Conservation (phyloP, 2,888 invertebrate genomes). For the Leptinotarsa haldemani region DNA sequence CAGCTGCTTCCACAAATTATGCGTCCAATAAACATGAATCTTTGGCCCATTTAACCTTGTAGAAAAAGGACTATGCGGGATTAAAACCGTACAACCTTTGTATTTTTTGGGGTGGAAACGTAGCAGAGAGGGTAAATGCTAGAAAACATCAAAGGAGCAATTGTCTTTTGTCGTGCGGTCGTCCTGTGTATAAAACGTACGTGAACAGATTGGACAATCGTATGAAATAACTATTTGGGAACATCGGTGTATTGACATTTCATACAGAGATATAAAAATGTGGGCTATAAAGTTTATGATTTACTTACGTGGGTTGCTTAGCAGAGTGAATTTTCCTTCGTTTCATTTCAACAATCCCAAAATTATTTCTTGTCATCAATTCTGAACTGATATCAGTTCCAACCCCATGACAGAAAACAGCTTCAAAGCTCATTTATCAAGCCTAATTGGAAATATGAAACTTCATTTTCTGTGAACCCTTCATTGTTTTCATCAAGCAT, state of each 20-base stretch:
- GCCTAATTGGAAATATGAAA: no score
- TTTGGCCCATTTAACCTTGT: constrained; percentile 31
- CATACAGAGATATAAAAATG: neutral
- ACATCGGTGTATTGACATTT: neutral
- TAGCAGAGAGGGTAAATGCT: constrained; percentile 12
- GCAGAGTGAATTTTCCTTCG: neutral
- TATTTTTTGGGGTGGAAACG: constrained; percentile 24
- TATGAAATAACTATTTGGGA: neutral
- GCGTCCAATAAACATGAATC: constrained; percentile 34
- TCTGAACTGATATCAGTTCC: no score
- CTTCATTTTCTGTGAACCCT: no score
- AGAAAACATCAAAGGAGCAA: constrained; percentile 26
- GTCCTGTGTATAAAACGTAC: neutral
- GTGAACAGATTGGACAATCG: neutral
- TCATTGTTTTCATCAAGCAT: no score
- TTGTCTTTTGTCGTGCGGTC: constrained; percentile 5
- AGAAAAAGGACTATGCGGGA: constrained; percentile 14
- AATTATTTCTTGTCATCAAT: no score
- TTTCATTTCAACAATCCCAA: no score
- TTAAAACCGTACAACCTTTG: constrained; percentile 15
- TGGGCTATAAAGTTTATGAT: neutral
- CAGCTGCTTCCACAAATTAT: constrained; percentile 32
- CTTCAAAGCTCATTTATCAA: no score
- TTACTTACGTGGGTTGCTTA: neutral
- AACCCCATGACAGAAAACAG: no score